Evolutionary conservation across 2,888 invertebrate genomes (phyloP).

Genomic region (Drosophila maculinotata): DNA sequence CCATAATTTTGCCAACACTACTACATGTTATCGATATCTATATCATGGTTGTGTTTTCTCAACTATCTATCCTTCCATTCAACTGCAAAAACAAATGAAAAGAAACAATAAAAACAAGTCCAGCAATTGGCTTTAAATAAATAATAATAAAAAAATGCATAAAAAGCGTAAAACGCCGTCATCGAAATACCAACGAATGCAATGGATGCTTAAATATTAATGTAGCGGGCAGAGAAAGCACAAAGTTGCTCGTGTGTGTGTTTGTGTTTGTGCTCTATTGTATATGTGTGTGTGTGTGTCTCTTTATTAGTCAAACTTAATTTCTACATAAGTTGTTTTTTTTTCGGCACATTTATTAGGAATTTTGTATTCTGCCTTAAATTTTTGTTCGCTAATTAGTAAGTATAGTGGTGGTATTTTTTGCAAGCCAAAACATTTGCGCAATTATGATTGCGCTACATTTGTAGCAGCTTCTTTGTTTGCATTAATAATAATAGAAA

Average conservation of each 20-base stretch:
- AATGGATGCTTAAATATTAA: slow-evolving; percentile 35
- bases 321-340: slow-evolving; percentile 39
- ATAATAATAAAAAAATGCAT: slow-evolving; percentile 16
- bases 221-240: slow-evolving; percentile 45
- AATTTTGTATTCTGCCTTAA: slow-evolving; percentile 14
- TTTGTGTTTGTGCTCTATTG: slow-evolving; percentile 29
- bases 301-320: slow-evolving; percentile 60
- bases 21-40: slow-evolving; percentile 7
- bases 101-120: slow-evolving; percentile 34
- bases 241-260: slow-evolving; percentile 37
- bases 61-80: slow-evolving; percentile 29
- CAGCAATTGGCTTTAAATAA: slow-evolving; percentile 13
- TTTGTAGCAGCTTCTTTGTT: slow-evolving; percentile 49
- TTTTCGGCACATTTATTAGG: slow-evolving; percentile 39
- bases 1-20: background rate
- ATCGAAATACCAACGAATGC: slow-evolving; percentile 17
- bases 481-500: slow-evolving; percentile 37
- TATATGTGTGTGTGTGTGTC: slow-evolving; percentile 50
- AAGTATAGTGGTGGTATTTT: slow-evolving; percentile 2
- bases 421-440: slow-evolving; percentile 23
- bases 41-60: slow-evolving; percentile 36
- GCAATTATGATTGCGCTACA: slow-evolving; percentile 39
- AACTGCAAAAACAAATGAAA: slow-evolving; percentile 46
- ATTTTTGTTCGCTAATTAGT: slow-evolving; percentile 7
- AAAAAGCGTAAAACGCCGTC: slow-evolving; percentile 29